These are phyloP conservation scores for Clarias macrocephalus DNA, from an alignment of 2,113 vertebrate species.

Conservation along the genomic window DNA sequence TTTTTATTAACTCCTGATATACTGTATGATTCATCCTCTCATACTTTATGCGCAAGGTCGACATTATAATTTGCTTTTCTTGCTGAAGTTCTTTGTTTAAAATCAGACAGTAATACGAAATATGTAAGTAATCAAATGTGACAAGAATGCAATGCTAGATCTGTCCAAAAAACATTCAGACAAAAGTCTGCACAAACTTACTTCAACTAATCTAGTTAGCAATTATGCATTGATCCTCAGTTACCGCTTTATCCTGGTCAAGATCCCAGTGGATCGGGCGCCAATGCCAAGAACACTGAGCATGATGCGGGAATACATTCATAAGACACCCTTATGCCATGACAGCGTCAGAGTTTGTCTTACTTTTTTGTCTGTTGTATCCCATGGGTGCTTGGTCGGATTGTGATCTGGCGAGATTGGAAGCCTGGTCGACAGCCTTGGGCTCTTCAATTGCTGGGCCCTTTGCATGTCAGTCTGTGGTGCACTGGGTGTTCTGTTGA, in stretches of 20 bases:
- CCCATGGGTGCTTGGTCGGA: no score
- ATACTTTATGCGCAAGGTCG: neutral
- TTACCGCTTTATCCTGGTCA: neutral
- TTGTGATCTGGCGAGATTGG: no score
- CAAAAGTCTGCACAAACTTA: neutral
- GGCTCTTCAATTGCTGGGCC: no score
- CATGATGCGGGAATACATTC: no score
- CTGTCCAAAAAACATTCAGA: neutral
- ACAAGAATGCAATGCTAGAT: neutral
- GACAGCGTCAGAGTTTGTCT: no score
- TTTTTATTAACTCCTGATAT: neutral
- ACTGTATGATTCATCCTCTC: neutral
- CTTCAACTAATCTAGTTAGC: neutral
- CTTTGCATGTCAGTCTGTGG: no score
- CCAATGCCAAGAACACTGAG: neutral
- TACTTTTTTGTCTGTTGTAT: no score
- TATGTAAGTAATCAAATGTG: neutral
- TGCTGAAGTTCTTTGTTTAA: neutral
- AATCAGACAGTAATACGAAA: neutral
- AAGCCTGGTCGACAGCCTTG: no score
- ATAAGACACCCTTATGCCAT: neutral
- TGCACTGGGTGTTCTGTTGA: no score
- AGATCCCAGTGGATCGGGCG: neutral
- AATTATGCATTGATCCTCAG: neutral
- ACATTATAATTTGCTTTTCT: neutral